These are phyloP conservation scores for Pandemis cinnamomeana DNA, from an alignment of 2,888 invertebrate genomes.

Conservation along the genomic window DNA sequence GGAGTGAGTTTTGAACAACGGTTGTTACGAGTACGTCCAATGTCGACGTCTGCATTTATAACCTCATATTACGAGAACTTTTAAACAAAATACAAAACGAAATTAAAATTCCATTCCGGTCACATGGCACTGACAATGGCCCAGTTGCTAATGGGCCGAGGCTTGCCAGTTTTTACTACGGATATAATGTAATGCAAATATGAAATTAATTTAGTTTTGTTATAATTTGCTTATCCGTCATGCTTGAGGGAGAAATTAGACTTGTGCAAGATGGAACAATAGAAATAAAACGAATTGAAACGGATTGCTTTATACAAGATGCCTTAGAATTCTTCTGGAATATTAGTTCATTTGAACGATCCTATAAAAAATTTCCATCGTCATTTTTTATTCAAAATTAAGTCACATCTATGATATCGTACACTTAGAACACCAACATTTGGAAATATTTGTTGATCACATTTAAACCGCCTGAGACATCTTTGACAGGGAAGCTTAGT, in stretches of 20 bases:
- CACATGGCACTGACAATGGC: conserved; percentile 46
- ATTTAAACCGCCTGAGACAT: too few relatives aligned
- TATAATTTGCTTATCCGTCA: conserved; percentile 31
- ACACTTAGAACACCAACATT: too few relatives aligned
- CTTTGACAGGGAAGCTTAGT: too few relatives aligned
- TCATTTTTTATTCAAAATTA: too few relatives aligned
- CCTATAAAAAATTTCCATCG: too few relatives aligned
- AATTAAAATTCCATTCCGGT: conserved; percentile 43
- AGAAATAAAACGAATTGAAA: background rate
- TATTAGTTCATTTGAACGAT: background rate
- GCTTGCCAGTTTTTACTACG: conserved; percentile 11
- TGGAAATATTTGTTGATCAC: too few relatives aligned
- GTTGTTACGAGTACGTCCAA: conserved; percentile 14
- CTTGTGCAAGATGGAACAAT: background rate
- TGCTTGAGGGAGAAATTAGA: conserved; percentile 13
- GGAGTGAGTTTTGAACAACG: conserved; percentile 20
- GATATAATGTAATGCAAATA: conserved; percentile 26
- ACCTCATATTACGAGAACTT: conserved; percentile 2
- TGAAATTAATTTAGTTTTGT: conserved; percentile 27
- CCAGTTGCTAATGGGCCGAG: conserved; percentile 40
- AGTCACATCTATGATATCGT: too few relatives aligned
- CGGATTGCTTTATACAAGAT: background rate
- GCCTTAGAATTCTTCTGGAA: too few relatives aligned
- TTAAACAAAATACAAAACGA: conserved; percentile 41
- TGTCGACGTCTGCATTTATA: conserved; percentile 18